Conservation (phyloP, 1,140 invertebrate species). For the Onthophagus taurus region DNA sequence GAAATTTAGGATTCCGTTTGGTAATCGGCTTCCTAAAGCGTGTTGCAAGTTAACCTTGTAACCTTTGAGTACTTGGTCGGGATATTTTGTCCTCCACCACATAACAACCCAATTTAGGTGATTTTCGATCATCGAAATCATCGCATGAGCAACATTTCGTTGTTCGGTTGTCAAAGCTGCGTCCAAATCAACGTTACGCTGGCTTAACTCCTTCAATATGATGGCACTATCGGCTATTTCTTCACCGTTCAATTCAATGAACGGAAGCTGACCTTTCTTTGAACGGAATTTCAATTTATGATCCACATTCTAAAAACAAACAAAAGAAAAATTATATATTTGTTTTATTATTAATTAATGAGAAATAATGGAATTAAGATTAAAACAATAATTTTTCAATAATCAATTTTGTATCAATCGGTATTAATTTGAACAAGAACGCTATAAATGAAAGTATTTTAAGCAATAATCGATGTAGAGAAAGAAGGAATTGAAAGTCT, state of each 20-base stretch:
- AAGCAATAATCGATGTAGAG: too few species aligned
- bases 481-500: too few species aligned
- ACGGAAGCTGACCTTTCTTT: slow-evolving; percentile 86
- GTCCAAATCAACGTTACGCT: slow-evolving; percentile 79
- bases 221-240: slow-evolving; percentile 84
- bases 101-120: slow-evolving; percentile 82
- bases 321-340: slow-evolving; percentile 7
- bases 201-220: slow-evolving; percentile 77
- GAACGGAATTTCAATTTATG: slow-evolving; percentile 89
- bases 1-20: slow-evolving; percentile 81
- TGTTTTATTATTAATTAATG: too few species aligned
- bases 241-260: slow-evolving; percentile 87
- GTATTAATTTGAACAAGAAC: too few species aligned
- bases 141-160: slow-evolving; percentile 80
- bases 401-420: too few species aligned
- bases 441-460: too few species aligned
- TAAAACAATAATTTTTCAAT: too few species aligned
- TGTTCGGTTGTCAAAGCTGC: slow-evolving; percentile 69
- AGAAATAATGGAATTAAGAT: too few species aligned
- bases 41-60: slow-evolving; percentile 87
- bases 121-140: slow-evolving; percentile 91
- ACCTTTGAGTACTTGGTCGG: slow-evolving; percentile 76
- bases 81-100: slow-evolving; percentile 82
- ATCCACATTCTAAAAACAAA: slow-evolving; percentile 76
- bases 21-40: slow-evolving; percentile 73